Evolutionary conservation across 1,140 invertebrate species (phyloP).

Genomic region (Trichonephila inaurata): DNA sequence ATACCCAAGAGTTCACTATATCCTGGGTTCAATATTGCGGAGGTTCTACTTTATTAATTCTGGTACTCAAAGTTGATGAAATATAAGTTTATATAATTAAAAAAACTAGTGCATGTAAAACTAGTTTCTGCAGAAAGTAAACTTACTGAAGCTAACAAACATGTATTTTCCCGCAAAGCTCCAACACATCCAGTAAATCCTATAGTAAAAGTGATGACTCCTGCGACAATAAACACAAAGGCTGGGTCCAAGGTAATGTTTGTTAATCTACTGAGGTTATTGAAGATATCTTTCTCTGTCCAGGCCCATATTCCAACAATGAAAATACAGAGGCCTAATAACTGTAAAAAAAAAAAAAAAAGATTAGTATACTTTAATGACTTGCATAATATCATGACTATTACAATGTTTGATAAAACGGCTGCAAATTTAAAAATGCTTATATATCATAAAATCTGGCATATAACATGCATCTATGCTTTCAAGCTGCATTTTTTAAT

Average conservation of each 20-base stretch:
- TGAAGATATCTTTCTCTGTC: conserved; percentile 98
- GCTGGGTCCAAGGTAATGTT: conserved; percentile 95
- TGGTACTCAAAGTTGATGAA: too few relatives aligned
- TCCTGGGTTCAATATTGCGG: too few relatives aligned
- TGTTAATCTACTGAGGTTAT: conserved; percentile 91
- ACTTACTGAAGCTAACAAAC: conserved; percentile 91
- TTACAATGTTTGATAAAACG: too few relatives aligned
- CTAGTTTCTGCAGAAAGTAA: background rate
- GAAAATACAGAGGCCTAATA: conserved; percentile 91
- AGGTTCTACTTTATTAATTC: too few relatives aligned
- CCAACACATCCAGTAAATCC: conserved; percentile 99
- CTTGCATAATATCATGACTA: too few relatives aligned
- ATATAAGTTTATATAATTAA: background rate
- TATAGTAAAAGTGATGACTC: conserved; percentile 94
- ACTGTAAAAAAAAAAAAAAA: conserved; percentile 83
- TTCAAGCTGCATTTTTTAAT: too few relatives aligned
- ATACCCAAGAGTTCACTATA: too few relatives aligned
- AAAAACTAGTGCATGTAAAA: background rate
- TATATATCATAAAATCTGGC: too few relatives aligned
- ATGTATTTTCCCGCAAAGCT: conserved; percentile 88
- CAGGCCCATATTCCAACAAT: conserved; percentile 97
- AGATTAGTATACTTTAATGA: too few relatives aligned
- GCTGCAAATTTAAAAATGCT: too few relatives aligned
- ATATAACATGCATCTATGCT: too few relatives aligned
- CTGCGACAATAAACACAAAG: conserved; percentile 94